Conservation (phyloP, 2,888 invertebrate genomes). For the Diogma glabrata region DNA sequence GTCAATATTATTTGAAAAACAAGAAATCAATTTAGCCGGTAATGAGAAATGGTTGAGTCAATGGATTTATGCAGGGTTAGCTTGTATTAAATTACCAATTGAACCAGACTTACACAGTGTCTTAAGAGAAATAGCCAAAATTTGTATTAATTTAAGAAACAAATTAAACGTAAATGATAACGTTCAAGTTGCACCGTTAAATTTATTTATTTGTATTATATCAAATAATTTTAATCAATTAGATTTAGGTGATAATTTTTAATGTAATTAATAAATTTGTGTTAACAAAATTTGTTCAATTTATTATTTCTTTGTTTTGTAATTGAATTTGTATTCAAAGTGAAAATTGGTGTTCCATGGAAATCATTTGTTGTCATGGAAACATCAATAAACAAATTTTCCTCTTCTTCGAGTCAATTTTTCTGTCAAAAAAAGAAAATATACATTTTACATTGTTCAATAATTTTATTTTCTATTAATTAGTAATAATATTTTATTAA, state of each 20-base stretch:
- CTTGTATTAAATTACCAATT: slow-evolving; percentile 32
- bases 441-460: no score
- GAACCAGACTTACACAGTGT: slow-evolving; percentile 32
- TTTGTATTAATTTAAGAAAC: slow-evolving; percentile 28
- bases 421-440: no score
- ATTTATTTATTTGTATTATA: slow-evolving; percentile 32
- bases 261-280: no score
- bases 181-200: slow-evolving; percentile 29
- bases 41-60: slow-evolving; percentile 30
- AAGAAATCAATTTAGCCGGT: slow-evolving; percentile 22
- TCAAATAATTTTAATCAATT: slow-evolving; percentile 31
- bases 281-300: no score
- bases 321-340: no score
- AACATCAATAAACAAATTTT: no score
- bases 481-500: no score
- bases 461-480: no score
- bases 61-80: slow-evolving; percentile 33
- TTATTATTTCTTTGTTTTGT: no score
- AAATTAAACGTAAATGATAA: slow-evolving; percentile 23
- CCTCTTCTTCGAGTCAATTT: no score
- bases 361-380: no score
- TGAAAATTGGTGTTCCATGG: no score
- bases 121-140: slow-evolving; percentile 30
- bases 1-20: neutral
- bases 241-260: slow-evolving; percentile 24